Base-by-base conservation (phyloP, 2,113 vertebrate species). In the Tachysurus fulvidraco region DNA sequence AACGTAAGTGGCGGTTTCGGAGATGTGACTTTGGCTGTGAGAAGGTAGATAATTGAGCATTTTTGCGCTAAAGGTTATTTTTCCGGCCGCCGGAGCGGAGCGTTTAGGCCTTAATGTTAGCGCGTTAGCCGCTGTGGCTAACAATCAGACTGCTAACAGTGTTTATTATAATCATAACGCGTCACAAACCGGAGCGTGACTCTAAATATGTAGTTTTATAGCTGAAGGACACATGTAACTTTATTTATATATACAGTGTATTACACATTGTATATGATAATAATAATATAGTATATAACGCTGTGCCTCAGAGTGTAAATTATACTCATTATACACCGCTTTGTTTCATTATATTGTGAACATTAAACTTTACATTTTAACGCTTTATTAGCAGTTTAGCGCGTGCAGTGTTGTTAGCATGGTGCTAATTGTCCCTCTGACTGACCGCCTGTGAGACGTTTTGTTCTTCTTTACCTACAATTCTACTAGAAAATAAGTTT, bases 1-100 rank as follows among this genome's bases (percentile, higher is more conserved):
- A 93, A 95, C 90, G 89, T n/a, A 83, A 89, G 90, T 89, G 85
- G 86, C 54, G 21, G 64, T 64, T 41, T 87, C 91, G 85, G 88
- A 87, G 81, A 41, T 11, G 60, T n/a, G 74, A 60, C 81, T 83
- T 86, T 84, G 84, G 25, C 83, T 46, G 36, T 81, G 19, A 54
- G 64, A 3, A 6, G 50, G 30, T 30, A 0, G 21, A 30, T 62
- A 85, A 82, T 86, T 28, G 74, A 6, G 88, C 91, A 81, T 83
- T 62, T 88, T 89, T 90, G 81, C 52, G 13, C 86, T 79, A 87
- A 46, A 73, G 88, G 88, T 25, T 94, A 21, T 93, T 90, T 85
- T 89, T 91, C 88, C 82, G 54, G 50, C 86, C 88, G 91, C 89
- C 86, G 92, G 94, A 92, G 83, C 65, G 90, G 90, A 80, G 55